These are phyloP conservation scores for Lepetodrilus schrolli DNA, from an alignment of 2,888 invertebrate genomes.

Conservation along the genomic window DNA sequence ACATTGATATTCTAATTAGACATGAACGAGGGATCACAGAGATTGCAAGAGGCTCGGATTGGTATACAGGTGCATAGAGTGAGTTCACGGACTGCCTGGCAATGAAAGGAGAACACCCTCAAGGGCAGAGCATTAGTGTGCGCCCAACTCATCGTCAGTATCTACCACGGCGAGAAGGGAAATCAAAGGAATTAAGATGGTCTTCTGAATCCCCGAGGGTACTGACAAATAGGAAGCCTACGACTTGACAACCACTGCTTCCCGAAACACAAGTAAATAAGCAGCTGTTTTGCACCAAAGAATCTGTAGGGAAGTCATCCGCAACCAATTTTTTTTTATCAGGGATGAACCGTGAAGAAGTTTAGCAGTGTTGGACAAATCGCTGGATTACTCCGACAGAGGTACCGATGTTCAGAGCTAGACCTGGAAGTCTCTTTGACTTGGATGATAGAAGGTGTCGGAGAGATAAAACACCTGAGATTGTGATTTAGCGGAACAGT, in stretches of 20 bases:
- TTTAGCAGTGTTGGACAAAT: neutral
- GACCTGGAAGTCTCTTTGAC: neutral
- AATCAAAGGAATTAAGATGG: neutral
- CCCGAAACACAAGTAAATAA: neutral
- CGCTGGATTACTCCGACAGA: neutral
- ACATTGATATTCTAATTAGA: too few relatives aligned
- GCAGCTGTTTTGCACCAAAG: neutral
- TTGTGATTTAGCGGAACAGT: too few relatives aligned
- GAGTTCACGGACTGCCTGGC: too few relatives aligned
- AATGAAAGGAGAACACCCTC: neutral
- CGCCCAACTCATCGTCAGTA: neutral
- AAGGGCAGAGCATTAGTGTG: neutral
- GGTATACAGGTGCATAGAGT: too few relatives aligned
- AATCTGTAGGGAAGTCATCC: conserved; percentile 9
- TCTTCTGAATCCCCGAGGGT: neutral
- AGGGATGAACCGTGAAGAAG: neutral
- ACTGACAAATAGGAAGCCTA: neutral
- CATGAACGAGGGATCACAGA: too few relatives aligned
- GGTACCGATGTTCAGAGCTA: too few relatives aligned
- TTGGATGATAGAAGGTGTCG: neutral
- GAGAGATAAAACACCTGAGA: neutral
- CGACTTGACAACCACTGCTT: neutral
- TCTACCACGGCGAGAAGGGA: neutral
- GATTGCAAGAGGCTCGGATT: too few relatives aligned
- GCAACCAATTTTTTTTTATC: neutral